phyloP scores from a whole-genome alignment of 2,113 vertebrate species.

The Coregonus clupeaformis region DNA sequence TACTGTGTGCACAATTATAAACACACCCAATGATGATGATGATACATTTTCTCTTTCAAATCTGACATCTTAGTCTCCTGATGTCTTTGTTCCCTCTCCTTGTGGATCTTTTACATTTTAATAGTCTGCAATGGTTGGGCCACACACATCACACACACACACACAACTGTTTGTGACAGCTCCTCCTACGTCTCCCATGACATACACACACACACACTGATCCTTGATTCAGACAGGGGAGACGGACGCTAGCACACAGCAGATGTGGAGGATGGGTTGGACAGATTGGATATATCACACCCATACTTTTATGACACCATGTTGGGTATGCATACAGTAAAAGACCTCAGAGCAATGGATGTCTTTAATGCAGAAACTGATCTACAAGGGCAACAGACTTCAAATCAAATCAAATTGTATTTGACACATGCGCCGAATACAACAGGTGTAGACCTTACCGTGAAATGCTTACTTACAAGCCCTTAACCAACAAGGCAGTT shows the following conservation, averaged over 20 bases:
- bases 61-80: conserved; percentile 34
- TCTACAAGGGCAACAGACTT: too few species aligned
- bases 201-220: neutral
- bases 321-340: too few species aligned
- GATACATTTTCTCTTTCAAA: conserved; percentile 60
- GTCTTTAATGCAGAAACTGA: too few species aligned
- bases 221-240: neutral
- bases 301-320: too few species aligned
- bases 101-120: neutral
- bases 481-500: too few species aligned
- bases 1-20: conserved; percentile 65
- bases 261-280: neutral
- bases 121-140: neutral
- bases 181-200: too few species aligned
- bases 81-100: conserved; percentile 2
- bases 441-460: too few species aligned
- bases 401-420: too few species aligned
- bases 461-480: too few species aligned
- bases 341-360: too few species aligned
- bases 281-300: too few species aligned
- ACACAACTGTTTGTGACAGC: neutral
- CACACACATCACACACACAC: neutral
- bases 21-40: conserved; percentile 51
- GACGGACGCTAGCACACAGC: neutral
- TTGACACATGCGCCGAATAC: too few species aligned